phyloP scores from a whole-genome alignment of 2,888 invertebrate species.

The Synanthedon andrenaeformis region DNA sequence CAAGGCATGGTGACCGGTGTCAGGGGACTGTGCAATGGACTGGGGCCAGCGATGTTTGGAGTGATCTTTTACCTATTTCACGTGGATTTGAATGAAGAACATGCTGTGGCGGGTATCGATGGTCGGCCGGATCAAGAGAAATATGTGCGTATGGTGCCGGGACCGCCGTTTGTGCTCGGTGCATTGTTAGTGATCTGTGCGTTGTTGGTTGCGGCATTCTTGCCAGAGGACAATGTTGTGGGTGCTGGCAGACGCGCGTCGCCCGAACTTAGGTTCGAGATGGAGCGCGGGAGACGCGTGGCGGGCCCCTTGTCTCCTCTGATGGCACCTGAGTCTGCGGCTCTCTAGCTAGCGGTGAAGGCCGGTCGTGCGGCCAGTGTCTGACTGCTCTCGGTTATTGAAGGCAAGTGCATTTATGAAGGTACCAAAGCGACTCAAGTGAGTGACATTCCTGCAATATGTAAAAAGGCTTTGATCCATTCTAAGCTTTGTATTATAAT shows the following conservation, averaged over 20 bases:
- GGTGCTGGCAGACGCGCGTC: conserved; percentile 63
- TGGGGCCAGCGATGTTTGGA: conserved; percentile 98
- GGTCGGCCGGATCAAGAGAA: conserved; percentile 56
- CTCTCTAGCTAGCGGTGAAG: conserved; percentile 71
- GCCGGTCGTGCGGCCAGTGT: conserved; percentile 60
- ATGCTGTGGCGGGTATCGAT: conserved; percentile 28
- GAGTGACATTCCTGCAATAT: conserved; percentile 35
- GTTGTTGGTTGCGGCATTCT: conserved; percentile 89
- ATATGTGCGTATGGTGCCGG: conserved; percentile 85
- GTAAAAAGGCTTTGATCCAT: conserved; percentile 31
- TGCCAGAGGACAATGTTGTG: conserved; percentile 74
- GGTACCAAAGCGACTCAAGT: conserved; percentile 51
- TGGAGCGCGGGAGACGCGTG: conserved; percentile 82
- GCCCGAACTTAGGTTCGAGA: conserved; percentile 83
- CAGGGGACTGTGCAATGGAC: conserved; percentile 96
- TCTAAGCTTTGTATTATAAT: conserved; percentile 57
- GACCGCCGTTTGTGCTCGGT: conserved; percentile 98
- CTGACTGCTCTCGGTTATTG: conserved; percentile 31
- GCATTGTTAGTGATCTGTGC: conserved; percentile 97
- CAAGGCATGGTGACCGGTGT: conserved; percentile 99
- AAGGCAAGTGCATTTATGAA: conserved; percentile 43
- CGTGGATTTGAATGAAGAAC: conserved; percentile 92
- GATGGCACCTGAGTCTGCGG: conserved; percentile 82
- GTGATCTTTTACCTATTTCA: conserved; percentile 98
- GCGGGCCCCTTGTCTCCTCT: conserved; percentile 83